Percentiles rank a stretch among this genome's conserved stretches.
Conservation (phyloP, 2,797 vertebrate genomes). For the Odontamblyopus lacepedii region DNA sequence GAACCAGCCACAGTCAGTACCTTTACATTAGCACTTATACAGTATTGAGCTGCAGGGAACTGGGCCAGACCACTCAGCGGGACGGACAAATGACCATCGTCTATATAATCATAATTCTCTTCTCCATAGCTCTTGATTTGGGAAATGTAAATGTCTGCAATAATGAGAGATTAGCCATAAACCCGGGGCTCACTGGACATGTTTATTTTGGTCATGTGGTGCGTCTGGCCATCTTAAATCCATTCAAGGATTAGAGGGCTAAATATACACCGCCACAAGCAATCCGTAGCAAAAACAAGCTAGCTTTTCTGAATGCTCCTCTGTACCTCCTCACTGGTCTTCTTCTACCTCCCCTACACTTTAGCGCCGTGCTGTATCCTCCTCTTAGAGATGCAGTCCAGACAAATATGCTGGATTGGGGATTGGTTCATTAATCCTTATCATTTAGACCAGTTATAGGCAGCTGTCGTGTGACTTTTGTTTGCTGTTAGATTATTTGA, state of each 20-base stretch:
- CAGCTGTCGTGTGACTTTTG: background rate
- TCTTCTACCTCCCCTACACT: background rate
- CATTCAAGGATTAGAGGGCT: conserved; percentile 73
- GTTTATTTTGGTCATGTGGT: conserved; percentile 61
- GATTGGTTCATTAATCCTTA: too few species aligned
- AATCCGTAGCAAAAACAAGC: background rate
- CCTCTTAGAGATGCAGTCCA: background rate
- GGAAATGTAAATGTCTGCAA: conserved; percentile 6
- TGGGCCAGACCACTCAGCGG: background rate
- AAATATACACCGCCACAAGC: conserved; percentile 61
- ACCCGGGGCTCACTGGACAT: background rate
- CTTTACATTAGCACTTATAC: background rate
- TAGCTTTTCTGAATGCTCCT: background rate
- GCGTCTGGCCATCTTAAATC: conserved; percentile 72
- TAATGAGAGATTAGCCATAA: conserved; percentile 11
- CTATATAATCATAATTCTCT: background rate
- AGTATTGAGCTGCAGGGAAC: background rate
- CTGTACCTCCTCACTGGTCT: too few species aligned
- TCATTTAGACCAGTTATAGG: background rate
- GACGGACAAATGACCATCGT: background rate
- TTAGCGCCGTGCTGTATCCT: background rate
- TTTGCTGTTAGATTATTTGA: background rate
- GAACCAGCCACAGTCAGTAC: background rate
- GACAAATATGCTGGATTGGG: background rate
- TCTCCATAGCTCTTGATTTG: background rate